Evolutionary conservation across 2,888 invertebrate genomes (phyloP).

Genomic region (Penaeus monodon): DNA sequence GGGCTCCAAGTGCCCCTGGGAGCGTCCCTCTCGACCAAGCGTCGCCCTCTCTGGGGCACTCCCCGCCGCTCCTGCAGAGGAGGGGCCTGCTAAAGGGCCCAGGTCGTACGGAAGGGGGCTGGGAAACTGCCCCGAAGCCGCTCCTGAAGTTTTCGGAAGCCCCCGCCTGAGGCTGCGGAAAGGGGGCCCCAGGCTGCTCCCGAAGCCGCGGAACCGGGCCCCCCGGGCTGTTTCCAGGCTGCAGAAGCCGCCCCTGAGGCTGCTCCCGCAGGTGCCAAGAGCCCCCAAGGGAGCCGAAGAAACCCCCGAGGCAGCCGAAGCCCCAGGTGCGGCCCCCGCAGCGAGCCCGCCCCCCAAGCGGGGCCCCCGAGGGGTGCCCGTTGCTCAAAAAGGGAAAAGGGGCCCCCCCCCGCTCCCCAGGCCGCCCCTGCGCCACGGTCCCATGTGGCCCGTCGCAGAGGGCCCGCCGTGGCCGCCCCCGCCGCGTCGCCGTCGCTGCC

Average conservation of each 20-base stretch:
- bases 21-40: no score
- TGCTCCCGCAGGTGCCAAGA: neutral
- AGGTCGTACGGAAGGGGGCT: neutral
- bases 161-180: neutral
- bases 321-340: neutral
- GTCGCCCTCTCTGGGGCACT: no score
- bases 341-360: neutral
- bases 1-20: no score
- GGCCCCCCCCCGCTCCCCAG: neutral
- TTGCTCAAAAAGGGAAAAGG: neutral
- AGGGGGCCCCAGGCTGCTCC: neutral
- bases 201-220: neutral
- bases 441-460: neutral
- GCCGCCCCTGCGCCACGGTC: slow-evolving; percentile 17
- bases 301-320: slow-evolving; percentile 6
- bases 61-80: slow-evolving; percentile 13
- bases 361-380: neutral
- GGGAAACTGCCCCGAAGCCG: neutral
- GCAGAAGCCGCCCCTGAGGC: neutral
- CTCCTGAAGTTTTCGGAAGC: neutral
- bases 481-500: neutral
- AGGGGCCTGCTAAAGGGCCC: slow-evolving; percentile 14
- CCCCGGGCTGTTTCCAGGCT: neutral
- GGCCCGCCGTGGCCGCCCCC: slow-evolving; percentile 4
- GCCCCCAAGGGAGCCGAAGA: no score